phyloP scores from a whole-genome alignment of 2,113 vertebrate genomes.

The Vidua macroura region DNA sequence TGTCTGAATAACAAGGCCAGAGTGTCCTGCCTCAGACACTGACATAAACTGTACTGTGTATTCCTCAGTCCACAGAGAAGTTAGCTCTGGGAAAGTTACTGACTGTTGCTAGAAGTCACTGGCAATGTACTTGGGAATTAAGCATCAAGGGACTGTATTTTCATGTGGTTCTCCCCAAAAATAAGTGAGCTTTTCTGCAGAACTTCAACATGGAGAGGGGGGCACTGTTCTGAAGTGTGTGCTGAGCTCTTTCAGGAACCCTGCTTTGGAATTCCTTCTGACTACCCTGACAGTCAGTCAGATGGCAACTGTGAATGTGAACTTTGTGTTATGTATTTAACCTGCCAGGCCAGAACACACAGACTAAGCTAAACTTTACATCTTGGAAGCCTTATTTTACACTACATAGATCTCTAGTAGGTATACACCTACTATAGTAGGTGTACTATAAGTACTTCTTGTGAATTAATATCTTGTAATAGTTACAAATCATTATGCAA shows the following conservation, averaged over 20 bases:
- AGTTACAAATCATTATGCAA: background rate
- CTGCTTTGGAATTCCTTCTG: background rate
- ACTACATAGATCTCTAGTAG: background rate
- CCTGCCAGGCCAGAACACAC: background rate
- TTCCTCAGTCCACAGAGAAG: background rate
- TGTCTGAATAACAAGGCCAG: constrained; percentile 74
- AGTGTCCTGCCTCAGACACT: background rate
- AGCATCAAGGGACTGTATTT: background rate
- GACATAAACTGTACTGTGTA: background rate
- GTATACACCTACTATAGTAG: background rate
- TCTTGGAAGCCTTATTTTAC: background rate
- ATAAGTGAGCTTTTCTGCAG: background rate
- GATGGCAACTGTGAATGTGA: background rate
- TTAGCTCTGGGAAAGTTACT: background rate
- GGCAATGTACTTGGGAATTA: background rate
- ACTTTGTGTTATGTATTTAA: background rate
- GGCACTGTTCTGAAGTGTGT: background rate
- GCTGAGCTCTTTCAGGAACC: background rate
- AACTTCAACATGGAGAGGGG: background rate
- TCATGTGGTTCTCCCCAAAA: background rate
- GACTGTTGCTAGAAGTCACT: background rate
- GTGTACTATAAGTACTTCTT: background rate
- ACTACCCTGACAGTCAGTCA: background rate
- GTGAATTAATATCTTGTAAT: background rate
- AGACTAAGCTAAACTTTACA: background rate